Conservation (phyloP, 2,888 invertebrate species). For the Melolontha melolontha region DNA sequence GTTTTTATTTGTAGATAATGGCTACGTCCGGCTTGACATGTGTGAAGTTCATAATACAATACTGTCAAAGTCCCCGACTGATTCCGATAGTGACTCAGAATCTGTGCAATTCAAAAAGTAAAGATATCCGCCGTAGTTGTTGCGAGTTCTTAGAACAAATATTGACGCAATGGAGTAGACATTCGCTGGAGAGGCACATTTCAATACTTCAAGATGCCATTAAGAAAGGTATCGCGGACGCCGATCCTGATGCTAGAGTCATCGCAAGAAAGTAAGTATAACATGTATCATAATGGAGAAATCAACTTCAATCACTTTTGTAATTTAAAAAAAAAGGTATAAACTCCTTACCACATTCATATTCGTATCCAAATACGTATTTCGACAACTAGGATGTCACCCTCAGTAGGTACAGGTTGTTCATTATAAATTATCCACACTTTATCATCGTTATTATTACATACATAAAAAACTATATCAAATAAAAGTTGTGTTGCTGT, state of each 20-base stretch:
- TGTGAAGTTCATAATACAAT: conserved; percentile 87
- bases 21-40: conserved; percentile 89
- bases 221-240: conserved; percentile 89
- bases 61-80: conserved; percentile 84
- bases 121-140: conserved; percentile 84
- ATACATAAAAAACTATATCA: too few relatives aligned
- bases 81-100: conserved; percentile 83
- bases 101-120: conserved; percentile 86
- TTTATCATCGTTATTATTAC: too few relatives aligned
- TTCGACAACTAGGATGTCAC: too few relatives aligned
- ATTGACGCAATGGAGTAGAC: conserved; percentile 88
- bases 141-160: conserved; percentile 88
- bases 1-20: conserved; percentile 74
- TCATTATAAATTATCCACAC: too few relatives aligned
- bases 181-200: conserved; percentile 85
- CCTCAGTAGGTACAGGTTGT: too few relatives aligned
- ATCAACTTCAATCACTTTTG: too few relatives aligned
- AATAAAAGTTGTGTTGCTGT: too few relatives aligned
- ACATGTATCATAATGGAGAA: too few relatives aligned
- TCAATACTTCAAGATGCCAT: conserved; percentile 84
- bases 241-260: conserved; percentile 90
- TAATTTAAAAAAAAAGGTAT: too few relatives aligned
- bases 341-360: too few relatives aligned
- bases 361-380: too few relatives aligned
- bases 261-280: conserved; percentile 80